Base-by-base conservation (phyloP, 64 coral and sea anemone genomes). In the Acropora yongei region DNA sequence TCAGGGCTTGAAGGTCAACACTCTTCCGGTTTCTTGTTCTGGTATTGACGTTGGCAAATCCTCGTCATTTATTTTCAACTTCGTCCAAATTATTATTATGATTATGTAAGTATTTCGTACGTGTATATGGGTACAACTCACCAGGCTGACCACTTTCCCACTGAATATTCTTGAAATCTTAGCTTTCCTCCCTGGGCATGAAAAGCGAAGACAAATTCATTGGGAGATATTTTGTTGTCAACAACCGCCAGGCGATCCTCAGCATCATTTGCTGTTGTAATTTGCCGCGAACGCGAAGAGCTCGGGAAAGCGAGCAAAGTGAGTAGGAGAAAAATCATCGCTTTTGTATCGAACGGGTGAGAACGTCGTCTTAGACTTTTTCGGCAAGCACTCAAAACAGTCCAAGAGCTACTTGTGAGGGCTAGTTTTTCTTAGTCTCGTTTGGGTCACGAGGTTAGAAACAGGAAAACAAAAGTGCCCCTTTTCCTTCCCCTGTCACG, bases 201-300 rank as follows among this genome's bases (percentile, higher is more conserved):
- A 44, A 97, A 97, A 75, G 50, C 95, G 3, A 93, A 90, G 63
- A 47, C 84, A 66, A 90, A 93, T 16, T 87, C 88, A 3, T 81
- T 43, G 5, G 94, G 76, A 39, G 80, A 71, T 19, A 65, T 19
- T 57, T 71, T 89, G 86, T 91, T 94, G 6, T 84, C 77, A 46
- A 94, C 51, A 66, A 96, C 95, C 2, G 95, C 95, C 46, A 94
- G 67, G 1, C 92, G 88, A 84, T 94, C 88, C 72, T 96, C 95
- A 40, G 80, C 65, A 8, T 18, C 19, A 10, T 39, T 42, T 57
- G 42, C 82, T 58, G 40, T 53, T 55, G 85, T 68, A 17, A 44
- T 47, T 67, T 68, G 40, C 16, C 1, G 81, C 17, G 5, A 47
- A 47, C 68, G 61, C 14, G 61, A 48, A 71, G 44, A 8, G 46